These are phyloP conservation scores for Ctenopoma multispine DNA, from an alignment of 2,797 vertebrate species.

Conservation along the genomic window DNA sequence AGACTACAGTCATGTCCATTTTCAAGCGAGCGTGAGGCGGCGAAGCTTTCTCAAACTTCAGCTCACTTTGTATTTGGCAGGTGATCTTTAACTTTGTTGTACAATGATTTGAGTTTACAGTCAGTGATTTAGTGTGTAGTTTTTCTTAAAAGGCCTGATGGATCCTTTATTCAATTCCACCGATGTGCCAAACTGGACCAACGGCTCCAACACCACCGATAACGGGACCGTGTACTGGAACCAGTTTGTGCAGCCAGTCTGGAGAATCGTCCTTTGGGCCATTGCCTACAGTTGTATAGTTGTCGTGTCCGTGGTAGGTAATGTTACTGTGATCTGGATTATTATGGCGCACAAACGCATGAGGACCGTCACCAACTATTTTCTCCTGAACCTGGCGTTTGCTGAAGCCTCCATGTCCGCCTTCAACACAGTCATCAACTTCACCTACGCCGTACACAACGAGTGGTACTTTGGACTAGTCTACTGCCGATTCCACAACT, in stretches of 20 bases:
- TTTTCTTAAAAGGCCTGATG: conserved; percentile 61
- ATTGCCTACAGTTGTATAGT: conserved; percentile 91
- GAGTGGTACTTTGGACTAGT: conserved; percentile 96
- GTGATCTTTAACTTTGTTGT: not conserved
- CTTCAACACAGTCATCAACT: conserved; percentile 97
- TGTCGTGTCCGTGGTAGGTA: conserved; percentile 92
- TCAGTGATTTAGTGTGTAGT: not conserved
- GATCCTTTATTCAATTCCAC: conserved; percentile 77
- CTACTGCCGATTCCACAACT: conserved; percentile 99
- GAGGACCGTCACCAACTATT: conserved; percentile 98
- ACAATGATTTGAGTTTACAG: not conserved
- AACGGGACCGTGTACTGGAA: conserved; percentile 83
- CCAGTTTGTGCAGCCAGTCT: conserved; percentile 92
- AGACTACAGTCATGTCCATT: not conserved
- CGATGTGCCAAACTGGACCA: conserved; percentile 61
- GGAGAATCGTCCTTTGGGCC: conserved; percentile 95
- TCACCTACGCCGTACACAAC: conserved; percentile 93
- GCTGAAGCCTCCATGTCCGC: conserved; percentile 96
- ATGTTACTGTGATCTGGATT: conserved; percentile 96
- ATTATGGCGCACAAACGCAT: conserved; percentile 95
- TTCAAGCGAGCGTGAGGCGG: not conserved
- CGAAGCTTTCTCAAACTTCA: conserved; percentile 30
- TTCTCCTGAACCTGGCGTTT: conserved; percentile 94
- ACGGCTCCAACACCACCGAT: conserved; percentile 67
- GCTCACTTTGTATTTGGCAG: not conserved